Evolutionary conservation across 1,140 invertebrate species (phyloP).

Genomic region (Nasonia longicornis): DNA sequence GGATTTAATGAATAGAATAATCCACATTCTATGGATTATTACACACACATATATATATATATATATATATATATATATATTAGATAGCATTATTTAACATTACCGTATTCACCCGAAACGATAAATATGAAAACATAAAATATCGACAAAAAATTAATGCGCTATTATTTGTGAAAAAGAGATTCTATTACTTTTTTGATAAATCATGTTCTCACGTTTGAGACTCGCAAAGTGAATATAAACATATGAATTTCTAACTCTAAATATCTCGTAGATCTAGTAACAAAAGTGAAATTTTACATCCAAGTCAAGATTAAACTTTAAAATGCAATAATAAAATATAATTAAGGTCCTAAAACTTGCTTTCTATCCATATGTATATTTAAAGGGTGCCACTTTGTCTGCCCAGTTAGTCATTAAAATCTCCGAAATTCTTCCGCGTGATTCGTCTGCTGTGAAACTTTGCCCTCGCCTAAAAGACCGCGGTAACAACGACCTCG

Average conservation of each 20-base stretch:
- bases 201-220: no score
- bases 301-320: not conserved
- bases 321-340: not conserved
- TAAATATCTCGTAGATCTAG: not conserved
- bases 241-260: not conserved
- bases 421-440: slow-evolving; percentile 26
- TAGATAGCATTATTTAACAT: not conserved
- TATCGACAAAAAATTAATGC: not conserved
- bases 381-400: slow-evolving; percentile 2
- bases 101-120: no score
- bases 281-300: not conserved
- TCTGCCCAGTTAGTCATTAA: slow-evolving; percentile 24
- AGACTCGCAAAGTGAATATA: not conserved
- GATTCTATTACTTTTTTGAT: not conserved
- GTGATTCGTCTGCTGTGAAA: slow-evolving; percentile 15
- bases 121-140: no score
- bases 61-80: no score
- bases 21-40: not conserved
- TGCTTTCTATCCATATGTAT: not conserved
- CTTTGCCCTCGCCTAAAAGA: not conserved
- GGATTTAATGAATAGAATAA: not conserved
- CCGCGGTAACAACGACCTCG: not conserved
- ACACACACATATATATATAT: not conserved
- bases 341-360: not conserved
- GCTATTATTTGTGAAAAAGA: not conserved